Evolutionary conservation across 2,888 invertebrate genomes (phyloP).

Genomic region (Neocrepidodera transversa): DNA sequence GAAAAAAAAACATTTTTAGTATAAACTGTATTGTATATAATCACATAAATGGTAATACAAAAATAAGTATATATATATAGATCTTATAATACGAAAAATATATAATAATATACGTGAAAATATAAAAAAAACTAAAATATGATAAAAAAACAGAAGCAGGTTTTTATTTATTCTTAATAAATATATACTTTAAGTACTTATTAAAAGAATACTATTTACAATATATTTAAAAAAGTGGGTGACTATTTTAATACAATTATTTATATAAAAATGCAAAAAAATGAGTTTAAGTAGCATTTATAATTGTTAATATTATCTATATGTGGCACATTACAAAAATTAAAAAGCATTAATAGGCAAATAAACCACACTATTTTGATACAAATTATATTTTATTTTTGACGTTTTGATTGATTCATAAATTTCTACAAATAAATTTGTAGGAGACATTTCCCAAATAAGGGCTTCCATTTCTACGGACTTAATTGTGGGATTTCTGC

Average conservation of each 20-base stretch:
- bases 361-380: too few relatives aligned
- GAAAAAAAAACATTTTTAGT: background rate
- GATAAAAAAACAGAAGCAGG: conserved; percentile 30
- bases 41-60: conserved; percentile 41
- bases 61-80: conserved; percentile 15
- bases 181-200: conserved; percentile 31
- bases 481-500: too few relatives aligned
- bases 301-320: too few relatives aligned
- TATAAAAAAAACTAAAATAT: conserved; percentile 21
- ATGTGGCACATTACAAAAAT: too few relatives aligned
- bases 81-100: conserved; percentile 19
- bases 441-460: too few relatives aligned
- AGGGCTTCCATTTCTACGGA: too few relatives aligned
- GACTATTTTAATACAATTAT: background rate
- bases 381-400: too few relatives aligned
- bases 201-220: conserved; percentile 7
- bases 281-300: too few relatives aligned
- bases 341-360: too few relatives aligned
- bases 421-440: too few relatives aligned
- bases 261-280: too few relatives aligned
- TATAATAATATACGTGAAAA: conserved; percentile 12
- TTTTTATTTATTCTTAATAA: conserved; percentile 15
- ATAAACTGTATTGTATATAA: conserved; percentile 39
- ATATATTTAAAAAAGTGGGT: background rate
- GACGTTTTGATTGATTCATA: too few relatives aligned